phyloP scores from a whole-genome alignment of 1,140 invertebrate genomes.

The Samia ricini region DNA sequence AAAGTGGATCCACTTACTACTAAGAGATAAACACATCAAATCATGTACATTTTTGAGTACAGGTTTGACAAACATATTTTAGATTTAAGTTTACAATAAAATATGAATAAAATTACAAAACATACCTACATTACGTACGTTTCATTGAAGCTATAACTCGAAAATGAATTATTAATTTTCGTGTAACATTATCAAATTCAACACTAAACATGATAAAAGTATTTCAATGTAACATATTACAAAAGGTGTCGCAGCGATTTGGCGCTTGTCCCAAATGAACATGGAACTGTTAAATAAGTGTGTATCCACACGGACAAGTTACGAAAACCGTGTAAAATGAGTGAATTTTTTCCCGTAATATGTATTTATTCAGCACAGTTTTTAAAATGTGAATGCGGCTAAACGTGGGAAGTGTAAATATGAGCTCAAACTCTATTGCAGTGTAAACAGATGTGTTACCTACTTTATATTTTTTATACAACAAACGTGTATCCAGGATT shows the following conservation, averaged over 20 bases:
- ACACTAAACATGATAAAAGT: neutral
- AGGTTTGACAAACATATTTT: too few relatives aligned
- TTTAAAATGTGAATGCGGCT: neutral
- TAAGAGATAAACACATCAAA: too few relatives aligned
- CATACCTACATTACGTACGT: too few relatives aligned
- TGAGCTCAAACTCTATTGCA: neutral
- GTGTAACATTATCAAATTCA: neutral
- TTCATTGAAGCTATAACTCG: neutral
- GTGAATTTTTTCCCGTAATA: neutral
- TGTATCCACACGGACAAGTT: neutral
- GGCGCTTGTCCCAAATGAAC: neutral
- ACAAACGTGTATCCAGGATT: neutral
- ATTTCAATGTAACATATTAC: conserved; percentile 1
- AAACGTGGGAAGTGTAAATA: conserved; percentile 2
- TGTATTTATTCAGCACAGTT: neutral
- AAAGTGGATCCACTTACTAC: too few relatives aligned
- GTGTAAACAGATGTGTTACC: neutral
- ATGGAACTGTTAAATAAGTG: conserved; percentile 6
- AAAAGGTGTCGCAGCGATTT: neutral
- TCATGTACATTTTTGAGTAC: too few relatives aligned
- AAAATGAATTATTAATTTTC: too few relatives aligned
- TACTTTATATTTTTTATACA: conserved; percentile 3
- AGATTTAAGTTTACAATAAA: too few relatives aligned
- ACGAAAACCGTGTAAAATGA: neutral
- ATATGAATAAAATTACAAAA: too few relatives aligned